A percentile compares a stretch with the other conserved stretches of the same genome.
These are phyloP conservation scores for Himantopus leucocephalus DNA, from an alignment of 2,113 vertebrate species.

Conservation along the genomic window DNA sequence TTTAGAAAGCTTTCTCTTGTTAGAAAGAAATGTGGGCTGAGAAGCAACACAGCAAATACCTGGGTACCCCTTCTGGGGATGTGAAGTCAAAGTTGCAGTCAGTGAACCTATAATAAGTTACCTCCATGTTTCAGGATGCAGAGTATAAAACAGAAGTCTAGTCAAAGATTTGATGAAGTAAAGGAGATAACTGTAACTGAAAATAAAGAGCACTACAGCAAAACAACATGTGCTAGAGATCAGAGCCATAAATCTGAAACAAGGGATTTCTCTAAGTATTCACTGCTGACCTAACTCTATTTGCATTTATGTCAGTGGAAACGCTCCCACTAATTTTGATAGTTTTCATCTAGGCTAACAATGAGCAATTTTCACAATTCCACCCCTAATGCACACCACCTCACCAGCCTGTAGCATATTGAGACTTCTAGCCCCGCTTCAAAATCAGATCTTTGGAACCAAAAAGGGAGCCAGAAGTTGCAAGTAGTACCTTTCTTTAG, in stretches of 20 bases:
- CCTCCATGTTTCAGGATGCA: not conserved
- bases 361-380: not conserved
- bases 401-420: not conserved
- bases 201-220: not conserved
- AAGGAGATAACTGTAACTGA: not conserved
- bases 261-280: not conserved
- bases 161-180: not conserved
- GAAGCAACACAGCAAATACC: not conserved
- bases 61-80: not conserved
- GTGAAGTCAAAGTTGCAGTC: not conserved
- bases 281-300: not conserved
- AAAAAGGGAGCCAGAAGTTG: not conserved
- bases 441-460: not conserved
- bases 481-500: not conserved
- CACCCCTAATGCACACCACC: not conserved
- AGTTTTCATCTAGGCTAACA: not conserved
- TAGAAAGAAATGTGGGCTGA: not conserved
- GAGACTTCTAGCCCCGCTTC: not conserved
- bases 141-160: not conserved
- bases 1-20: not conserved
- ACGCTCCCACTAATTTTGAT: not conserved
- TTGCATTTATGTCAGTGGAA: not conserved
- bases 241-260: not conserved
- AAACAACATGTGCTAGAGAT: not conserved
- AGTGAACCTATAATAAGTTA: not conserved